Evolutionary conservation across 30 jellyfish, hydroid and myxozoan genomes (phyloP), one percentile per base, ranked within the genome.

Genomic region (Cassiopea xamachana): DNA sequence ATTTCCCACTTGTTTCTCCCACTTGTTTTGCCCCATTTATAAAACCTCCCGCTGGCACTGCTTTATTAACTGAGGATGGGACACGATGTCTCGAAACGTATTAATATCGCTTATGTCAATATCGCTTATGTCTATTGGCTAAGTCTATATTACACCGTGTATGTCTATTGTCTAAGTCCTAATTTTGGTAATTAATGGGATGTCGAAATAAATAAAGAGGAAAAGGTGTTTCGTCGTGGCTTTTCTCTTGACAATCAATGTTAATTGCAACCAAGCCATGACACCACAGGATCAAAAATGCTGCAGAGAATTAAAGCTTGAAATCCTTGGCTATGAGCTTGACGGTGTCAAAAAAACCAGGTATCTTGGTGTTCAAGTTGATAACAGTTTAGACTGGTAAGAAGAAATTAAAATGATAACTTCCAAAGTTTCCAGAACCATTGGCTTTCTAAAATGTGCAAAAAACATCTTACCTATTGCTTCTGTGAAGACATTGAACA

Each of bases 281-380:
- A 27, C 79, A 69, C 79, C 7, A 5, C 12, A 16, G 27, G 79
- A 16, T 69, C 79, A 69, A 69, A 8, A 5, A 69, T 69, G 79
- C 79, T n/a, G 15, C 79, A n/a, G 79, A 69, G 48, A 69, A 69
- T 5, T 69, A 45, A 69, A 69, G 46, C 48, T 69, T n/a, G 79
- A 69, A 69, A 5, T 69, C 48, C 79, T 27, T 69, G 79, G 79
- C 46, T 8, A 27, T n/a, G 79, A 69, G 48, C 79, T 69, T 27
- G 79, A 69, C 79, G 79, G 12, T 2, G 79, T 69, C 79, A 69
- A 10, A 45, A 69, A 16, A 45, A 1, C 79, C 79, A 69, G 48
- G 48, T 69, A 69, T 45, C 79, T 69, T 16, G 79, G 79, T 69
- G 79, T 16, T 69, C 79, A 69, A 69, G 79, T 69, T 69, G 79